phyloP scores from a whole-genome alignment of 2,888 invertebrate genomes.

The Archips xylosteana region DNA sequence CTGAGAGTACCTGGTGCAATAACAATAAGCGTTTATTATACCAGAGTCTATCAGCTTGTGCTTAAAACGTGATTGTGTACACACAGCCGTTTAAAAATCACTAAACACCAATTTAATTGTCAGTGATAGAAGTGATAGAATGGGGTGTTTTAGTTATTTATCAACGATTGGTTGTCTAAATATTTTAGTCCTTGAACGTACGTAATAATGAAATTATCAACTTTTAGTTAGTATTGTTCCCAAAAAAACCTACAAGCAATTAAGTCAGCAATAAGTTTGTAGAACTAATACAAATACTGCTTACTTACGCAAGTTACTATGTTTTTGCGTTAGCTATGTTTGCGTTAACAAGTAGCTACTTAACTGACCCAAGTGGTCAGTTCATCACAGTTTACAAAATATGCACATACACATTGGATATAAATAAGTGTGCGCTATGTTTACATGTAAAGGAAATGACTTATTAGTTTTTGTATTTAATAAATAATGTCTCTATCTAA shows the following conservation, averaged over 20 bases:
- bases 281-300: not conserved
- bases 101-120: no score
- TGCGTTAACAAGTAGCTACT: not conserved
- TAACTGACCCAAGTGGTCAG: not conserved
- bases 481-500: slow-evolving; percentile 15
- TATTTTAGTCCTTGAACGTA: no score
- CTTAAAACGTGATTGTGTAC: no score
- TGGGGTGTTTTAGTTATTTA: no score
- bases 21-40: not conserved
- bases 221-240: not conserved
- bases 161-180: no score
- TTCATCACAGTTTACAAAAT: slow-evolving; percentile 6
- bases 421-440: not conserved
- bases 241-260: not conserved
- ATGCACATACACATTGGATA: not conserved
- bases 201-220: no score
- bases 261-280: not conserved
- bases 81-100: no score
- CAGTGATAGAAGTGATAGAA: no score
- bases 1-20: not conserved
- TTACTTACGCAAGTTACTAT: slow-evolving; percentile 11
- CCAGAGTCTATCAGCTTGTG: not conserved
- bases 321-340: slow-evolving; percentile 7
- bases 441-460: not conserved
- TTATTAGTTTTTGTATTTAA: not conserved